Base-by-base conservation (phyloP, 2,113 vertebrate species). In the Silurus glanis region DNA sequence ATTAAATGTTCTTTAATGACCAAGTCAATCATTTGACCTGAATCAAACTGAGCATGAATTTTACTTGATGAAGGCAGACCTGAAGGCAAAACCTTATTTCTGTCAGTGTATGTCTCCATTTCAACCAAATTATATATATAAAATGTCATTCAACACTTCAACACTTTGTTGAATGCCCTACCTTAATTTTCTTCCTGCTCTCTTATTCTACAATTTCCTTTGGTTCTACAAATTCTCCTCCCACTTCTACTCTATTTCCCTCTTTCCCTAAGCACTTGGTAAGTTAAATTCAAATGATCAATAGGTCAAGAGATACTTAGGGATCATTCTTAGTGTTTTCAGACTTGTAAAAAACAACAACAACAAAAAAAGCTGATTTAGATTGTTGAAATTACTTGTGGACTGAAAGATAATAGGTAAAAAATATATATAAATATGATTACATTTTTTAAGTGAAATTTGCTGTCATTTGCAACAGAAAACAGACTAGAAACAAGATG, bases 91-190 rank as follows among this genome's bases (percentile, higher is more conserved):
- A 74, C 1, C 28, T 37, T 82, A 28, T 82, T 66, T 82, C 66
- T 66, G n/a, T 47, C 80, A 49, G 81, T 14, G 67, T 71, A 71
- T 83, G 62, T 83, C 82, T 83, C 49, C 25, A 71, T 66, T 71
- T 13, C 37, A 83, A 71, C 19, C n/a, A 5, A 56, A 37, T 37
- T 37, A 37, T 37, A 37, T 37, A 37, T 25, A 53, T 17, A n/a
- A 45, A 12, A 74, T 49, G 37, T n/a, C 9, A 58, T 28, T 71
- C 13, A 21, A 19, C 19, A 8, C 66, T 83, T 71, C 53, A 25
- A 45, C 49, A 23, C 67, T 19, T 56, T 83, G 25, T 49, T 51
- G 72, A 75, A 75, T 75, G 17, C 17, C 51, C 19, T 25, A 55
- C 21, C 4, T 49, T 74, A 49, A 49, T 49, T 74, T 21, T 47